Evolutionary conservation across 2,888 invertebrate genomes (phyloP).

Genomic region (Choreutis nemorana): DNA sequence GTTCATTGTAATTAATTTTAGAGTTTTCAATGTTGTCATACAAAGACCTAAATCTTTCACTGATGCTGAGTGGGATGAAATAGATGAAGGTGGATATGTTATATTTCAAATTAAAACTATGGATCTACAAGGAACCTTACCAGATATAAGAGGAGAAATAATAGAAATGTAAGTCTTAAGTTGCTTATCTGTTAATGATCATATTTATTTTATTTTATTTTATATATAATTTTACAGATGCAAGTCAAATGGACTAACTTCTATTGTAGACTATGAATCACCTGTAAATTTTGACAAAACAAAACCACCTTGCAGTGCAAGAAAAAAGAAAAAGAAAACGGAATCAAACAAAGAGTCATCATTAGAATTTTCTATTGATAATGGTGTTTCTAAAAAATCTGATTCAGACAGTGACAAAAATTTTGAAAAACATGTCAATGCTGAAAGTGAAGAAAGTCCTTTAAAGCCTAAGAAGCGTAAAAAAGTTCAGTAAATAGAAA

Average conservation of each 20-base stretch:
- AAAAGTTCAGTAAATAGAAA: no score
- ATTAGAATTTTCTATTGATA: no score
- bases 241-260: neutral
- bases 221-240: conserved; percentile 4
- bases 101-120: conserved; percentile 66
- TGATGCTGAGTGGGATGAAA: conserved; percentile 60
- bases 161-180: conserved; percentile 41
- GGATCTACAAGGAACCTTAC: conserved; percentile 66
- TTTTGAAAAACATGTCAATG: no score
- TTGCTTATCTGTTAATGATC: neutral
- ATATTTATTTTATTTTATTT: neutral
- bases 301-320: no score
- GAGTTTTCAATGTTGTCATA: conserved; percentile 75
- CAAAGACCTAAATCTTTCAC: conserved; percentile 62
- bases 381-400: no score
- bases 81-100: conserved; percentile 68
- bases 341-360: no score
- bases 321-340: neutral
- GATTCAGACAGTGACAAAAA: no score
- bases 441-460: no score
- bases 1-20: conserved; percentile 18
- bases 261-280: no score
- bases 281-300: conserved; percentile 54
- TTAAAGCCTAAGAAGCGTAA: no score
- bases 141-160: conserved; percentile 70